Conservation (phyloP, 2,888 invertebrate species). For the Endomychus coccineus region DNA sequence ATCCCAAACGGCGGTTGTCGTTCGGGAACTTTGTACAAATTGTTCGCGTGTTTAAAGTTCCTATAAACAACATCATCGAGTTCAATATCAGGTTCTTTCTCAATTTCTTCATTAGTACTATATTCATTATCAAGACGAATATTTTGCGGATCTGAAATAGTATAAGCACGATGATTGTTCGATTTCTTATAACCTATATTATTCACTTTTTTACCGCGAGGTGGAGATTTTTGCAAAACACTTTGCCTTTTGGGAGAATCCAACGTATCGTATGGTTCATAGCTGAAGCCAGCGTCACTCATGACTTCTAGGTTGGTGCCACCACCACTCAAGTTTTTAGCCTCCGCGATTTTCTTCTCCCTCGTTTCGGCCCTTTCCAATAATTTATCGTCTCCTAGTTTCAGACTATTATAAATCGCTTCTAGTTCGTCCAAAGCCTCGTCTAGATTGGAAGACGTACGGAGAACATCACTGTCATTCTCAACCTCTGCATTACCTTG, state of each 20-base stretch:
- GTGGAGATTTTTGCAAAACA: slow-evolving; percentile 39
- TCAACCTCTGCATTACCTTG: slow-evolving; percentile 26
- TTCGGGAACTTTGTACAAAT: slow-evolving; percentile 61
- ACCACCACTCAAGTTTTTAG: slow-evolving; percentile 29
- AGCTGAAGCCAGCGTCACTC: slow-evolving; percentile 42
- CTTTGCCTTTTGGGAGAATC: slow-evolving; percentile 35
- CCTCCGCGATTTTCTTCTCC: slow-evolving; percentile 45
- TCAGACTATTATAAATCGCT: slow-evolving; percentile 82
- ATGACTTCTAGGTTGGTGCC: slow-evolving; percentile 25
- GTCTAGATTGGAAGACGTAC: slow-evolving; percentile 73
- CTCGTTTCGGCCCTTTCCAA: slow-evolving; percentile 71
- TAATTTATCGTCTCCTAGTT: slow-evolving; percentile 76
- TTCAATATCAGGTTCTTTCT: slow-evolving; percentile 69
- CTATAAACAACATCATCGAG: slow-evolving; percentile 80
- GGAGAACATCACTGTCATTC: no score
- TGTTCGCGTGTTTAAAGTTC: slow-evolving; percentile 71
- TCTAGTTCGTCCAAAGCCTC: slow-evolving; percentile 85
- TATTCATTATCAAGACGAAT: slow-evolving; percentile 56
- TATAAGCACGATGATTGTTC: slow-evolving; percentile 45
- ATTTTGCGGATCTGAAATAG: slow-evolving; percentile 44
- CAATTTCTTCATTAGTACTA: slow-evolving; percentile 59
- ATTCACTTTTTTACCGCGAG: slow-evolving; percentile 63
- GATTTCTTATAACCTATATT: slow-evolving; percentile 75
- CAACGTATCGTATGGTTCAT: slow-evolving; percentile 37
- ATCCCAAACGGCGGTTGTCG: slow-evolving; percentile 89